Evolutionary conservation across 2,888 invertebrate species (phyloP).

Genomic region (Rapana venosa): DNA sequence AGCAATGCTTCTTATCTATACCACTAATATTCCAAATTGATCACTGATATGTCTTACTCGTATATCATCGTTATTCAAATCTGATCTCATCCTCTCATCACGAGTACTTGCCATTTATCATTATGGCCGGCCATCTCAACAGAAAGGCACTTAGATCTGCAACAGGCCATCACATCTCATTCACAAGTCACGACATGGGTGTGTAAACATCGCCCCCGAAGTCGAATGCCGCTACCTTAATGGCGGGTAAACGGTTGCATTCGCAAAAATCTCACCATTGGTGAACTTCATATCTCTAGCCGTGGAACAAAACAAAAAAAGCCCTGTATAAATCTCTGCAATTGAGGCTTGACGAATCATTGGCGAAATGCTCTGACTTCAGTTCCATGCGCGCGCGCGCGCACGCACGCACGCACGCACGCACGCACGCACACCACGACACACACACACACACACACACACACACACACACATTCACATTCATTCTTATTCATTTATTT

Average conservation of each 20-base stretch:
- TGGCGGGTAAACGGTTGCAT: background rate
- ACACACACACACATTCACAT: constrained; percentile 28
- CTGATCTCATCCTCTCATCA: too few species aligned
- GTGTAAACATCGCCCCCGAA: too few species aligned
- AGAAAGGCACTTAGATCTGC: too few species aligned
- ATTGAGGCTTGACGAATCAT: background rate
- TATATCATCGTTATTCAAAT: too few species aligned
- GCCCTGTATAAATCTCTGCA: background rate
- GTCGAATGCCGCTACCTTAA: too few species aligned
- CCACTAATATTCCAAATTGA: too few species aligned
- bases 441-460: constrained; percentile 33
- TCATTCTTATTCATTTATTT: background rate
- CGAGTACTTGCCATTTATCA: too few species aligned
- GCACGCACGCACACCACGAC: background rate
- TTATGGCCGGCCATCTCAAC: too few species aligned
- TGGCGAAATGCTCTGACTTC: background rate
- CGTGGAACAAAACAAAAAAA: background rate
- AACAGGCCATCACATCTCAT: too few species aligned
- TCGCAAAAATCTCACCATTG: background rate
- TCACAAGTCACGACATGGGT: too few species aligned
- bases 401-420: background rate
- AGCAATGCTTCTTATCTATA: too few species aligned
- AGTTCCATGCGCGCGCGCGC: background rate
- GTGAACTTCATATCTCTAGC: background rate
- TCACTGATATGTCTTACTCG: too few species aligned